Base-by-base conservation (phyloP, 2,113 vertebrate genomes). In the Cnemophilus loriae region DNA sequence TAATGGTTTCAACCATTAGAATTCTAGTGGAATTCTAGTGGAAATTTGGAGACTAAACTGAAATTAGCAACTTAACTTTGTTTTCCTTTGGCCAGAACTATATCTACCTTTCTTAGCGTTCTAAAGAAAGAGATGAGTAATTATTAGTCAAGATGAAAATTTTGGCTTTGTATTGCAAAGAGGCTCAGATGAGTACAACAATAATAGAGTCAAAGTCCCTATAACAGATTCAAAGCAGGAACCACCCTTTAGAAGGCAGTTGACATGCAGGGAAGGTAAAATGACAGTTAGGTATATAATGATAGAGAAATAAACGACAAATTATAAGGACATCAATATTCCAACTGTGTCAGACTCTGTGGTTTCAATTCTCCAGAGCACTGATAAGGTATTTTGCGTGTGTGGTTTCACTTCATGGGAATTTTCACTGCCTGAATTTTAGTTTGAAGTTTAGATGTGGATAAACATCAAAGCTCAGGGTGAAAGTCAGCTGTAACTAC, bases 301-400 rank as follows among this genome's bases (percentile, higher is more conserved):
- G 74, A 79, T 16, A 73, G 35, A 96, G 41, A 87, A n/a, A 89
- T 61, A 89, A 93, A 91, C 74, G 74, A 87, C 75, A 91, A 93
- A 88, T 90, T 84, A 82, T 55, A 85, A 93, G 79, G 42, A 74
- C 55, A 92, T 90, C 79, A 94, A 76, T 87, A 92, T 87, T 96
- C 86, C 46, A 33, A 23, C 61, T 61, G 70, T 50, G 59, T 85
- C 82, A 89, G 42, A 47, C 50, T 46, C 76, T 26, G 22, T 35
- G 59, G 86, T 83, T 97, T 87, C 80, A 89, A 23, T 85, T 91
- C 78, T 83, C 67, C 65, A 69, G 87, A 73, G 76, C 42, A 87
- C 53, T 77, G 78, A 73, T 83, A 87, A 94, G 37, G 53, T 50
- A 71, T 87, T 96, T 67, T 65, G 32, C 3, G 1, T 57, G 53